Evolutionary conservation across 2,797 vertebrate genomes (phyloP), one percentile per base, ranked within the genome.

Genomic region (Sardinella longiceps): DNA sequence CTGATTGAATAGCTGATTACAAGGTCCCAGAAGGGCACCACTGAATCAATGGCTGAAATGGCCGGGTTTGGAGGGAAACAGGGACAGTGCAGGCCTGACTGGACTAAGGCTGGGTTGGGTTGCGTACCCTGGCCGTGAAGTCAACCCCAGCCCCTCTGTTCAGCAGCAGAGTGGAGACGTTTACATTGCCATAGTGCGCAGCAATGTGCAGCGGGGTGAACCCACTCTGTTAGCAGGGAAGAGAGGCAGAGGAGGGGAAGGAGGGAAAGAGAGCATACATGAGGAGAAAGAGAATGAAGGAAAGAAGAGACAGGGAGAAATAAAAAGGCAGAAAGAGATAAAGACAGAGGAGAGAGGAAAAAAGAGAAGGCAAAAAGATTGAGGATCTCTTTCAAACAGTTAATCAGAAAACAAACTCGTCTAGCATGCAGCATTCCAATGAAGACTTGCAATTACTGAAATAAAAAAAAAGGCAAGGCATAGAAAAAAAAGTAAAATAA

Each of bases 201-300:
- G 98, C 97, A 56, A 99, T 99, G 93, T 99, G 98, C 92, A 99
- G 93, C 84, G 98, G 98, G 43, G 98, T 99, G 70, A 99, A 99
- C 82, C 98, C 98, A 81, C 98, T 99, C 98, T 99, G 84, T 84
- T 93, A 63, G 11, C 45, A 18, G 39, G 82, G 53, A 30, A n/a
- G 0, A 45, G 48, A 25, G 15, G 18, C 23, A 6, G 18, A 14
- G 5, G 45, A 82, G 39, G 37, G 63, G 48, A 46, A 46, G 37
- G 80, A 15, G 58, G 28, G 56, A 70, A 3, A 53, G 5, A 53
- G 51, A 23, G 3, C 51, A 50, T 2, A 84, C 84, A 63, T 88
- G 18, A 70, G 45, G n/a, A 33, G 84, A 3, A 25, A 30, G 20
- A 45, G 18, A 77, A 20, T 80, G 28, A 60, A 70, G 80, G 6